Base-by-base conservation (phyloP, 2,113 vertebrate genomes). In the Gnathochromis pfefferi region DNA sequence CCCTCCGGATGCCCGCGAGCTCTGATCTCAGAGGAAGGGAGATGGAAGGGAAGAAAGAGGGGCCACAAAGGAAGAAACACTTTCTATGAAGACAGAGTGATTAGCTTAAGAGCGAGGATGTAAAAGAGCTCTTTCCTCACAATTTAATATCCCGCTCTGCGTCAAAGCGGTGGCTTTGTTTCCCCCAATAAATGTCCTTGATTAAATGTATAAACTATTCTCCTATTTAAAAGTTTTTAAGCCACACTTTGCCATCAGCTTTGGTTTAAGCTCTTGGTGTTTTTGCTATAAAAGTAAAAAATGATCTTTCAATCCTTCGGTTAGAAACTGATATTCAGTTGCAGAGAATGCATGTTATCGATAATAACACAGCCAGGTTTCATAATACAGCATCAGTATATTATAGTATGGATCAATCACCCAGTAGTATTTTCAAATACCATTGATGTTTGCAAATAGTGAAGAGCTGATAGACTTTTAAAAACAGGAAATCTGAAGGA, bases 1-100 rank as follows among this genome's bases (percentile, higher is more conserved):
- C 85, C 86, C 49, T 5, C 33, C 7, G 79, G 60, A 86, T 26
- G 26, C 45, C 73, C 80, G 19, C 35, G 9, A 80, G 60, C 70
- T 87, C 58, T 75, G 38, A 89, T 80, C 54, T 31, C 84, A 84
- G 49, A 60, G 78, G n/a, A 28, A 49, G n/a, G 23, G 82, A 42
- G 6, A 78, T 14, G 6, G n/a, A 42, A 78, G 45, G 26, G 45
- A 31, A 51, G 16, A 78, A 78, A 78, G 42, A 51, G 45, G 73
- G 73, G 45, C 51, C 33, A 58, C 2, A 16, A 57, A 82, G n/a
- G 55, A 21, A 45, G 54, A 42, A 70, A 83, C 55, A 75, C 79
- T 81, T 91, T 81, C 49, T 68, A 33, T 11, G 55, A 70, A 79
- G 9, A 47, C 23, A 45, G 23, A 23, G 53, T 45, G 63, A 82